Conservation (phyloP, 1,140 invertebrate species). For the Drosophila pandora region DNA sequence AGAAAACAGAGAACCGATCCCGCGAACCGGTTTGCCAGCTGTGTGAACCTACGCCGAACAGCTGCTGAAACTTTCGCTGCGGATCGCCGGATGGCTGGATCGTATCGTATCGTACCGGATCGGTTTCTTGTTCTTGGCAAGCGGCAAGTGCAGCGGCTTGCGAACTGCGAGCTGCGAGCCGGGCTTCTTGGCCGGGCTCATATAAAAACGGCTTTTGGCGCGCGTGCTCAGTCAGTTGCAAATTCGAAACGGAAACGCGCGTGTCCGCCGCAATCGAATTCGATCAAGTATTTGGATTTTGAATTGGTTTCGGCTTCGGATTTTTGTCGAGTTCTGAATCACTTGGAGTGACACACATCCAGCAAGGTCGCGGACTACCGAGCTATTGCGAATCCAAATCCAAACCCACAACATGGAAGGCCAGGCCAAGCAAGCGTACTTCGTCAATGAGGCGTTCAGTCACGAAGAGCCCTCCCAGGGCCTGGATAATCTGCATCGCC, state of each 20-base stretch:
- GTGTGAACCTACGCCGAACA: conserved; percentile 50
- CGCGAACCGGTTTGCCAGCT: conserved; percentile 70
- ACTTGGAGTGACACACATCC: conserved; percentile 63
- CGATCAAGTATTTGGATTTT: conserved; percentile 44
- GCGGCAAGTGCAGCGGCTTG: conserved; percentile 38
- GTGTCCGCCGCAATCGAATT: conserved; percentile 56
- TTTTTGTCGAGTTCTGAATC: conserved; percentile 59
- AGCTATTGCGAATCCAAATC: not conserved
- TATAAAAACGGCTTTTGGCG: conserved; percentile 74
- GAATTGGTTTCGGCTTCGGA: conserved; percentile 26
- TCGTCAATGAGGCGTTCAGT: conserved; percentile 76
- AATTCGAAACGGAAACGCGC: conserved; percentile 75
- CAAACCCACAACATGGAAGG: conserved; percentile 62
- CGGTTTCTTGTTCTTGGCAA: conserved; percentile 61
- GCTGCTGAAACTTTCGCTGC: conserved; percentile 72
- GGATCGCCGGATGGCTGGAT: conserved; percentile 22
- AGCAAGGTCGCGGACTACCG: conserved; percentile 50
- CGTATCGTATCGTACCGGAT: conserved; percentile 1
- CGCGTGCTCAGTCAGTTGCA: conserved; percentile 78
- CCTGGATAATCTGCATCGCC: conserved; percentile 60
- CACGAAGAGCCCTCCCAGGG: conserved; percentile 50
- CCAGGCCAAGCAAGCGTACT: conserved; percentile 76
- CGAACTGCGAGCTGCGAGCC: conserved; percentile 23
- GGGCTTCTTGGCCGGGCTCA: conserved; percentile 45
- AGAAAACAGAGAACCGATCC: conserved; percentile 16